A percentile compares a stretch with the other conserved stretches of the same genome.
Evolutionary conservation across 2,888 invertebrate species (phyloP).

Genomic region (Onchidella celtica): DNA sequence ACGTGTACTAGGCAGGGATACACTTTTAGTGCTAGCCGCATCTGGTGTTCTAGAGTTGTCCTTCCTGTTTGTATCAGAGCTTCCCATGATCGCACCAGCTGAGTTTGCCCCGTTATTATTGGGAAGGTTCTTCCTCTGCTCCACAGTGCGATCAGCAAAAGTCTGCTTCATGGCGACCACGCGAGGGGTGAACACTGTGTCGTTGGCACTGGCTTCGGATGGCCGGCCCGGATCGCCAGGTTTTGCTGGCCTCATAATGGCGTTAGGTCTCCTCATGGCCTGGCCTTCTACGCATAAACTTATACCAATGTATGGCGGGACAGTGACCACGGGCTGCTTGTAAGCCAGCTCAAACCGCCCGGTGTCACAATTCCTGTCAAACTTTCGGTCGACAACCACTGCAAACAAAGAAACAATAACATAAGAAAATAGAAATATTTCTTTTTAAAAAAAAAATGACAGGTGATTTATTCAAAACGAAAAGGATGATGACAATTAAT

Average conservation of each 20-base stretch:
- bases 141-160: constrained; percentile 16
- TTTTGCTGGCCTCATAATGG: constrained; percentile 7
- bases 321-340: constrained; percentile 77
- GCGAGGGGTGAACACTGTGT: constrained; percentile 49
- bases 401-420: constrained; percentile 54
- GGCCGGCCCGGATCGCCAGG: constrained; percentile 21
- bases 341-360: constrained; percentile 80
- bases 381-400: constrained; percentile 79
- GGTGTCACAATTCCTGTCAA: constrained; percentile 77
- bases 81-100: background rate
- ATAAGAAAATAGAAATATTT: background rate
- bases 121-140: background rate
- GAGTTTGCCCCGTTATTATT: constrained; percentile 6
- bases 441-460: no score
- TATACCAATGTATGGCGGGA: constrained; percentile 80
- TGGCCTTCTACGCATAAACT: constrained; percentile 76
- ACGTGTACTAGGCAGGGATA: background rate
- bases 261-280: constrained; percentile 62
- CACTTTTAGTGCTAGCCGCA: background rate
- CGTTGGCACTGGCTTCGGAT: constrained; percentile 13
- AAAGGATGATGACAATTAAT: no score
- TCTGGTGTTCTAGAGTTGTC: constrained; percentile 20
- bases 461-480: no score
- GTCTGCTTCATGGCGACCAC: constrained; percentile 40
- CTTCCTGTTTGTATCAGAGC: constrained; percentile 9